Base-by-base conservation (phyloP, 2,113 vertebrate species). In the Salminus brasiliensis region DNA sequence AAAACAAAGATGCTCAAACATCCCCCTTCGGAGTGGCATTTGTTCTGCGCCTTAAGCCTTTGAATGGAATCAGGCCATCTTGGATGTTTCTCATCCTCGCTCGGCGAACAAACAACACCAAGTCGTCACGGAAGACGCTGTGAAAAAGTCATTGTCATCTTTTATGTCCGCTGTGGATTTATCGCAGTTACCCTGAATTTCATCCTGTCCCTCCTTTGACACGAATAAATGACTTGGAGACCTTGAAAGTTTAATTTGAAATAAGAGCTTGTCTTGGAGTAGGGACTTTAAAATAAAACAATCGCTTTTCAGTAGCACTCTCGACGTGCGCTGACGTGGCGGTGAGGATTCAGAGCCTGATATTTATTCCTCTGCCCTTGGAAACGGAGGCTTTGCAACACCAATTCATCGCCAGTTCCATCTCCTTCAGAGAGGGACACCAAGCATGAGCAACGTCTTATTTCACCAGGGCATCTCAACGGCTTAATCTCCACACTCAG, bases 221-320 rank as follows among this genome's bases (percentile, higher is more conserved):
- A 88, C 79, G 81, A 89, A 92, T 90, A 91, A 91, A 94, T 89
- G 88, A 91, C 90, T 90, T 84, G 71, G 87, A 90, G 91, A 90
- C 91, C 92, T 92, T 93, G 92, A 89, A 92, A 91, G 91, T 92
- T 91, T 91, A 85, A 90, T 92, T 89, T 91, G 88, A 93, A 91
- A 89, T 88, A 90, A 81, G 88, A 88, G 88, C 88, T 88, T 87
- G 90, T 91, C 90, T 88, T 83, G 84, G 84, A 88, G 91, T 89
- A 78, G 71, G 81, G 88, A 91, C 81, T 82, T 79, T 39, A 36
- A 80, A 86, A 88, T 92, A 91, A 94, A 93, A 93, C 92, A 92
- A 93, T 92, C 72, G 88, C 89, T 90, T 89, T 87, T 90, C 86
- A 72, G 80, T 85, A 80, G 81, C 83, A 78, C 83, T 82, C 78